Evolutionary conservation across 1,140 invertebrate species (phyloP), one percentile per base, ranked within the genome.

Genomic region (Oppia nitens): DNA sequence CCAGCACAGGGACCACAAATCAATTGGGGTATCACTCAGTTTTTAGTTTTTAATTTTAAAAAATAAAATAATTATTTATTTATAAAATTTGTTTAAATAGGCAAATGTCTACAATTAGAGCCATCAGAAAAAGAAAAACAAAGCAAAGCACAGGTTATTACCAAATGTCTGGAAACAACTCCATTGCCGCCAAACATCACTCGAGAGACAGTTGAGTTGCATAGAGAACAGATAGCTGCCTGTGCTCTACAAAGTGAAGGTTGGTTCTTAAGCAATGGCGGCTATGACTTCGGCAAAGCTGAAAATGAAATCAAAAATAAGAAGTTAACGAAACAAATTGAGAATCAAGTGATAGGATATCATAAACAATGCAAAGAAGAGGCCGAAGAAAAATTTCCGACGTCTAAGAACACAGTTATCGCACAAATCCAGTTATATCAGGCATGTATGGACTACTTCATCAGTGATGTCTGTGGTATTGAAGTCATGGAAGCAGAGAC

Each of bases 381-480:
- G 50, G 55, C 62, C 4, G 55, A 61, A 24, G 55, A 63, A 45
- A 63, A 63, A 29, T 63, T 47, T 57, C 62, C 62, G 11, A 6
- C 50, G 20, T 53, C 50, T 2, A 59, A 52, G 20, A 27, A 14
- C 17, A 49, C 25, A 9, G 45, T 60, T 24, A 64, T 64, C 54
- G 62, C 67, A 47, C 66, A 68, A 55, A 66, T 68, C 23, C 66
- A 68, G 63, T 47, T 68, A 2, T 68, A 68, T 57, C 66, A 68
- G 56, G 66, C 66, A 21, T 68, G 66, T 56, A 68, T 68, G 66
- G 66, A 68, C 61, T 67, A 67, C 47, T 65, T 58, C 27, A 62
- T 62, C 12, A 53, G 50, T 6, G 60, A 62, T 61, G 60, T 59
- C 6, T 62, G 60, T 25, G 60, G 60, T 2, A 62, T 62, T 49